Evolutionary conservation across 2,888 invertebrate genomes (phyloP).

Genomic region (Drosophila birchii): DNA sequence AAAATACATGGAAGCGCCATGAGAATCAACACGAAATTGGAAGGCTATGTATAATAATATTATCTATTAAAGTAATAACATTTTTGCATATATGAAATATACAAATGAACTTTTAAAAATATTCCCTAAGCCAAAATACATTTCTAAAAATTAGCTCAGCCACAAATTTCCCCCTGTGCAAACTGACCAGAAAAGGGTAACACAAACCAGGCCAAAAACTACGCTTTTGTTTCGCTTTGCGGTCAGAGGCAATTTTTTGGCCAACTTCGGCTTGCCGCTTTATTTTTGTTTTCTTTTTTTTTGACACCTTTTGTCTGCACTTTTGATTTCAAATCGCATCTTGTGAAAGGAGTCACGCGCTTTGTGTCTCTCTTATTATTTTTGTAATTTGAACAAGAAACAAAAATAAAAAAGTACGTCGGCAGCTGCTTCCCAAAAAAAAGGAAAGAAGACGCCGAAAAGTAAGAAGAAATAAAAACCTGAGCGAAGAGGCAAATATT

Average conservation of each 20-base stretch:
- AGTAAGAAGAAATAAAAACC: conserved; percentile 34
- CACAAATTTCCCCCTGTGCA: neutral
- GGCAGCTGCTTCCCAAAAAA: conserved; percentile 13
- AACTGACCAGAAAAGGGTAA: conserved; percentile 25
- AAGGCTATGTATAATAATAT: too few species aligned
- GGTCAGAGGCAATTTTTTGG: conserved; percentile 66
- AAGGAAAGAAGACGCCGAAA: conserved; percentile 14
- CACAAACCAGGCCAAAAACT: conserved; percentile 78
- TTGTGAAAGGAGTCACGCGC: conserved; percentile 83
- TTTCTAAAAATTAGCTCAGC: neutral
- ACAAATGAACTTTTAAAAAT: neutral
- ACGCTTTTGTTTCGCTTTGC: conserved; percentile 51
- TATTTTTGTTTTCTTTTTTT: conserved; percentile 52
- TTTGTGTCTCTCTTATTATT: conserved; percentile 64
- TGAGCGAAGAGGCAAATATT: conserved; percentile 75
- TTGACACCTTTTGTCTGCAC: conserved; percentile 76
- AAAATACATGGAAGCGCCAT: conserved; percentile 25
- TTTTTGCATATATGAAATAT: too few species aligned
- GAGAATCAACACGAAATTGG: neutral
- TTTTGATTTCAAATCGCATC: conserved; percentile 59
- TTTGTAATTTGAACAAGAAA: conserved; percentile 68
- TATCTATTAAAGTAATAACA: too few species aligned
- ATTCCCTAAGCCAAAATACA: neutral
- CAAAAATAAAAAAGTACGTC: conserved; percentile 21
- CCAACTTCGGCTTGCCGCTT: conserved; percentile 43